Conservation (phyloP, 2,888 invertebrate genomes). For the Drosophila acutilabella region DNA sequence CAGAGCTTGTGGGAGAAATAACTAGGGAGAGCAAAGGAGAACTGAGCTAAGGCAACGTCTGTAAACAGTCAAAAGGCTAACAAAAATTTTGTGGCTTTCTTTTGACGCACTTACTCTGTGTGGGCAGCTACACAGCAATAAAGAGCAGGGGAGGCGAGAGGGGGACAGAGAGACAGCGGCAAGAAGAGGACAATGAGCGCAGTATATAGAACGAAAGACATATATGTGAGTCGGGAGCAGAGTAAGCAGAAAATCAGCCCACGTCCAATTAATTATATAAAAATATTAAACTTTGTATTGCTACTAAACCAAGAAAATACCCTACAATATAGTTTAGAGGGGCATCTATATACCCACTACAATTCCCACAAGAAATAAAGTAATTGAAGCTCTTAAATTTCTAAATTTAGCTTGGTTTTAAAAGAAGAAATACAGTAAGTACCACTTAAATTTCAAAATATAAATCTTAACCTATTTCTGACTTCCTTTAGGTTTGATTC, state of each 20-base stretch:
- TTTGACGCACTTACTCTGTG: conserved; percentile 55
- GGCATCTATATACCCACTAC: no score
- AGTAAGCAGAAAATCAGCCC: conserved; percentile 40
- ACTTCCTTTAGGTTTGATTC: no score
- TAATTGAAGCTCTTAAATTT: no score
- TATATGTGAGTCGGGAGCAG: conserved; percentile 9
- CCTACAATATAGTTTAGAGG: conserved; percentile 7
- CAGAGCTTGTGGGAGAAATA: conserved; percentile 14
- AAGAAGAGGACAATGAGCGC: neutral
- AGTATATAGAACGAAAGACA: conserved; percentile 3
- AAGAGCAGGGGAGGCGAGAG: conserved; percentile 7
- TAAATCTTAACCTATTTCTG: no score
- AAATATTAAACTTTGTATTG: neutral
- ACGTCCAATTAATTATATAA: conserved; percentile 55
- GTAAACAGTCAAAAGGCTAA: conserved; percentile 67
- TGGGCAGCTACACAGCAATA: conserved; percentile 29
- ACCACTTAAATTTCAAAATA: no score
- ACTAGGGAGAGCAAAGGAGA: conserved; percentile 11
- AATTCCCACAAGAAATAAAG: no score
- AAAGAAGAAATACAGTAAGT: no score
- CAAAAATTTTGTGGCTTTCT: conserved; percentile 67
- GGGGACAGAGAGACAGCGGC: neutral
- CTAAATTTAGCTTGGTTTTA: no score
- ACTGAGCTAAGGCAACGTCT: conserved; percentile 44
- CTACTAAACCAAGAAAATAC: conserved; percentile 14